Base-by-base conservation (phyloP, 2,888 invertebrate species). In the Cephus spinipes region DNA sequence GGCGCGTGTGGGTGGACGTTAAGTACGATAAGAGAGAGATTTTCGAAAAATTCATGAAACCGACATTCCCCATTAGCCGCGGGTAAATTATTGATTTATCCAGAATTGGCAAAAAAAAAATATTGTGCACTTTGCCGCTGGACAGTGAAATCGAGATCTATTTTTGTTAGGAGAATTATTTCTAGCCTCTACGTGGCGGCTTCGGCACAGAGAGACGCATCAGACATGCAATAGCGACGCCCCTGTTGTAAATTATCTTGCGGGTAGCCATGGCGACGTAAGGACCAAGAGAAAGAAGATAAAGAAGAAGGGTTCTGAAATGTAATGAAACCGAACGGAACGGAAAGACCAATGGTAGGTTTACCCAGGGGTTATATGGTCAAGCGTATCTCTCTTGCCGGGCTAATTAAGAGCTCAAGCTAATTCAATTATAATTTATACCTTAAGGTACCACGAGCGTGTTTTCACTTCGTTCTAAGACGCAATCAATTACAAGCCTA, bases 361-460 rank as follows among this genome's bases (percentile, higher is more conserved):
- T 23, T 55, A 23, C 55, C 9, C 55, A 55, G 23, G 55, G 55
- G 55, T 55, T 55, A 55, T 55, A 55, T 23, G 55, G 55, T 55
- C 55, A 55, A 55, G 55, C 55, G 55, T 55, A 55, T 55, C 55
- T 55, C 55, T 55, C 55, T 9, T 23, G 55, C 40, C 40, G 34
- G 73, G 81, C 86, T 88, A 89, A 90, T 90, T 89, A 87, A 89
- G 88, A 89, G 83, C 86, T 89, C 88, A 84, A 82, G 86, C 87
- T 90, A 90, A 90, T 90, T 89, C 89, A 88, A 89, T 90, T 87
- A 90, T 90, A 90, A 90, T 90, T 89, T 85, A 87, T 89, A 89
- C 88, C 87, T 84, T 85, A 81, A 80, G 79, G 68, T 73, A 69
- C 78, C 78, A 71, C 69, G 34, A 69, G 36, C 76, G 76, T 74